Conservation (phyloP, 2,888 invertebrate genomes). For the Acrobeloides nanus region DNA sequence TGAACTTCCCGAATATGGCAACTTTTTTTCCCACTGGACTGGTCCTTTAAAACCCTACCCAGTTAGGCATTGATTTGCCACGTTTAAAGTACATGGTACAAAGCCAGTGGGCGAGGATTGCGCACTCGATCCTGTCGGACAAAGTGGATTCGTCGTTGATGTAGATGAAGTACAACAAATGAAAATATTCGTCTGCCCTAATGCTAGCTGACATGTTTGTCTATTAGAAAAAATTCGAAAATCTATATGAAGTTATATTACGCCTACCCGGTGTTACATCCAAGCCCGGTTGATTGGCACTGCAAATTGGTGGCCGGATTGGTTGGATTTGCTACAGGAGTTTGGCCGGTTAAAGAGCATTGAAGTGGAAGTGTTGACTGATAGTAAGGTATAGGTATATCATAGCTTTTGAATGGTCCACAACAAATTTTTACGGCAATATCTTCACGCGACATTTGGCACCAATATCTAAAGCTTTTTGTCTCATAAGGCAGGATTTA, state of each 20-base stretch:
- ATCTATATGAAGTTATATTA: conserved; percentile 1
- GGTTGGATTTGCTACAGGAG: too few species aligned
- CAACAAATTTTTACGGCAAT: conserved; percentile 12
- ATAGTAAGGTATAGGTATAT: too few species aligned
- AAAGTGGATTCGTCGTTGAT: conserved; percentile 30
- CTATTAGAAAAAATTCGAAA: conserved; percentile 7
- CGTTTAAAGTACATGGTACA: conserved; percentile 31
- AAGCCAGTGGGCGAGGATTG: conserved; percentile 33
- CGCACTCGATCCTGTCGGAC: conserved; percentile 35
- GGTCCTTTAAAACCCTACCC: conserved; percentile 6
- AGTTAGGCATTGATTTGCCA: conserved; percentile 19
- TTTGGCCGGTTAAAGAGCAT: too few species aligned
- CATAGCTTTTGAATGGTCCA: conserved; percentile 11
- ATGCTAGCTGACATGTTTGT: conserved; percentile 16
- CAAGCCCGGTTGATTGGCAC: too few species aligned
- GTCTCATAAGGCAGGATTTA: too few species aligned
- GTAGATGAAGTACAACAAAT: conserved; percentile 34
- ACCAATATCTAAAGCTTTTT: too few species aligned
- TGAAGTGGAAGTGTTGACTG: too few species aligned
- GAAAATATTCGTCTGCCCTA: conserved; percentile 21
- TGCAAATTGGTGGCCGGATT: too few species aligned
- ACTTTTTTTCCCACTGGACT: not conserved
- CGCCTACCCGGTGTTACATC: conserved; percentile 4
- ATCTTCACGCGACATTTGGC: conserved; percentile 18
- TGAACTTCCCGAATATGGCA: too few species aligned